Base-by-base conservation (phyloP, 2,113 vertebrate genomes). In the Cynoglossus semilaevis region DNA sequence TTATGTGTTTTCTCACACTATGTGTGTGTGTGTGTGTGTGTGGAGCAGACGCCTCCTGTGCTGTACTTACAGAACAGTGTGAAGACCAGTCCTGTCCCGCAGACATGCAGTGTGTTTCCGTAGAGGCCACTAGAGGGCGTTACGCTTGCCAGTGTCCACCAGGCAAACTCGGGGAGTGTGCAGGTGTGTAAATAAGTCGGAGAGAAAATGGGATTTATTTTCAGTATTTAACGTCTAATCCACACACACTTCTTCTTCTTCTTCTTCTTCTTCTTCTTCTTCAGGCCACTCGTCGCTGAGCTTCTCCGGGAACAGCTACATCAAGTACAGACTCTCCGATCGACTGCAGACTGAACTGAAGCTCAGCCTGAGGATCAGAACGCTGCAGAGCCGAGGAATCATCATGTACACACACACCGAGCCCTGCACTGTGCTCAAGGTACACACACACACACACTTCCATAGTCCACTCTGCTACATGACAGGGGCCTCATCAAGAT, bases 251-350 rank as follows among this genome's bases (percentile, higher is more conserved):
- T 2, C 3, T 29, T 2, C 6, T 6, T 6, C 22, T 29, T 6
- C 22, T 6, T 29, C 22, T 29, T 6, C 6, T 2, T 29, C 3
- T 29, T 6, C 22, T 4, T 29, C 6, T 6, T 6, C 3, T 88
- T 62, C 90, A 98, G 96, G 96, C 54, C 95, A 97, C 70, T 91
- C 94, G 17, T 98, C 97, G 50, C 89, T 99, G 79, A 99, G 95
- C 73, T 99, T 99, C 89, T 94, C 94, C 65, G 97, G 97, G 37
- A 97, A 95, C 89, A 98, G 95, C 85, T 98, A 97, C 84, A 97
- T 98, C 70, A 97, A 95, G 87, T 98, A 98, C 84, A 88, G 93
- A 7, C 90, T 99, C 72, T 94, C 93, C 22, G 94, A 97, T 66
- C 86, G 88, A 15, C 92, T 92, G 79, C 90, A 91, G 86, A 90